Conservation (phyloP, 2,113 vertebrate genomes). For the Toxotes jaculatrix region DNA sequence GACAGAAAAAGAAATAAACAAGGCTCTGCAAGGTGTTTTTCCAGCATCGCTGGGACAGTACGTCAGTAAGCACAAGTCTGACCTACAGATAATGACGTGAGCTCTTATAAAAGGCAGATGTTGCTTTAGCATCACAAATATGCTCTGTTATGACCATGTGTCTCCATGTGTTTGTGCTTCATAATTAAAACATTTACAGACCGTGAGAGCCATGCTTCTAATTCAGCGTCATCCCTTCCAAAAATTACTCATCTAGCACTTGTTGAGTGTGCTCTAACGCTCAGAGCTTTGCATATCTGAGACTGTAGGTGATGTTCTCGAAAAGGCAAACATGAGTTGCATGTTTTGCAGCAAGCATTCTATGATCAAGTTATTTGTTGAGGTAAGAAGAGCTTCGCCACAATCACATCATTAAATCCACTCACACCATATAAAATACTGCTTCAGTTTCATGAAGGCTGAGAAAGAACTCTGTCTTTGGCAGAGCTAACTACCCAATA, state of each 20-base stretch:
- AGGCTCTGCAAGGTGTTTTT: slow-evolving; percentile 57
- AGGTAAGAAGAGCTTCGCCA: slow-evolving; percentile 1
- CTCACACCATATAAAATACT: slow-evolving; percentile 31
- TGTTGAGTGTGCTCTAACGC: slow-evolving; percentile 27
- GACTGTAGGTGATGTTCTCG: slow-evolving; percentile 15
- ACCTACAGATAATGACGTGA: slow-evolving; percentile 66
- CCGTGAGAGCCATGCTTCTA: slow-evolving; percentile 40
- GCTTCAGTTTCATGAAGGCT: slow-evolving; percentile 26
- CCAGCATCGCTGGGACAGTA: slow-evolving; percentile 21
- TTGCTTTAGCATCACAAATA: slow-evolving; percentile 64
- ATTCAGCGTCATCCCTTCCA: slow-evolving; percentile 48
- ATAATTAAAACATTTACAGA: slow-evolving; percentile 75
- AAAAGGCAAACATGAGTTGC: slow-evolving; percentile 20
- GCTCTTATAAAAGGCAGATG: slow-evolving; percentile 78
- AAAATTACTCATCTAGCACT: slow-evolving; percentile 45
- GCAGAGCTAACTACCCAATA: neutral
- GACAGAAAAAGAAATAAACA: slow-evolving; percentile 53
- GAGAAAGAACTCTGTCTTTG: slow-evolving; percentile 28
- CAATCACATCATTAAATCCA: slow-evolving; percentile 33
- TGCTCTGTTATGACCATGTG: slow-evolving; percentile 52
- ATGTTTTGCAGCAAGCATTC: neutral
- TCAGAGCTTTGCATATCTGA: slow-evolving; percentile 4
- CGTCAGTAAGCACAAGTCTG: slow-evolving; percentile 28
- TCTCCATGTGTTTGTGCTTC: slow-evolving; percentile 74
- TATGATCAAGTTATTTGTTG: neutral